phyloP scores from a whole-genome alignment of 2,888 invertebrate species.

The Herminia tarsipennalis region DNA sequence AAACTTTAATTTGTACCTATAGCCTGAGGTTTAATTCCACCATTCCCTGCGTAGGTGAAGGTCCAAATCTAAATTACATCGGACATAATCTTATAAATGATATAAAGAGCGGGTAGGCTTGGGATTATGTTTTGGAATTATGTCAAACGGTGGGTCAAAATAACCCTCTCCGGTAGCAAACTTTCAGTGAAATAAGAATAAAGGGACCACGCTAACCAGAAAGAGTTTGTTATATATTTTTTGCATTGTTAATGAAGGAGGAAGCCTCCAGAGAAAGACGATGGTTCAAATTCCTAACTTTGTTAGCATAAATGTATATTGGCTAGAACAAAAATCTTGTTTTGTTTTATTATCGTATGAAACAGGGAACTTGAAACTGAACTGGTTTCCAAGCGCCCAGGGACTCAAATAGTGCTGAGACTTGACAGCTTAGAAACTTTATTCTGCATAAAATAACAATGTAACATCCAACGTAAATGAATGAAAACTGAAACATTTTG shows the following conservation, averaged over 20 bases:
- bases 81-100: slow-evolving; percentile 7
- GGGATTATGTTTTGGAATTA: slow-evolving; percentile 17
- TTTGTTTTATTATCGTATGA: slow-evolving; percentile 32
- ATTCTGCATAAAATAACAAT: slow-evolving; percentile 8
- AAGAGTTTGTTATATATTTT: slow-evolving; percentile 39
- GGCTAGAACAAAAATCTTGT: slow-evolving; percentile 36
- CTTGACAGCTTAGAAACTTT: slow-evolving; percentile 21
- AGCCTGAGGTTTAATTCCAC: background rate
- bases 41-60: background rate
- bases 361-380: slow-evolving; percentile 13
- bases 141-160: slow-evolving; percentile 7
- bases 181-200: slow-evolving; percentile 26
- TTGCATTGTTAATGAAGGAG: slow-evolving; percentile 41
- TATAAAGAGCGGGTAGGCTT: slow-evolving; percentile 1
- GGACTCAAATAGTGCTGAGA: slow-evolving; percentile 26
- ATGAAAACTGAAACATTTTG: no score
- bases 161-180: slow-evolving; percentile 13
- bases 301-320: slow-evolving; percentile 42
- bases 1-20: no score
- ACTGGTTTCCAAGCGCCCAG: slow-evolving; percentile 9
- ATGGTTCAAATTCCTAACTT: slow-evolving; percentile 31
- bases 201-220: slow-evolving; percentile 20
- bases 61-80: slow-evolving; percentile 6
- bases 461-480: background rate
- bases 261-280: slow-evolving; percentile 26